Evolutionary conservation across 2,797 vertebrate genomes (phyloP).

Genomic region (Babyrousa celebensis): DNA sequence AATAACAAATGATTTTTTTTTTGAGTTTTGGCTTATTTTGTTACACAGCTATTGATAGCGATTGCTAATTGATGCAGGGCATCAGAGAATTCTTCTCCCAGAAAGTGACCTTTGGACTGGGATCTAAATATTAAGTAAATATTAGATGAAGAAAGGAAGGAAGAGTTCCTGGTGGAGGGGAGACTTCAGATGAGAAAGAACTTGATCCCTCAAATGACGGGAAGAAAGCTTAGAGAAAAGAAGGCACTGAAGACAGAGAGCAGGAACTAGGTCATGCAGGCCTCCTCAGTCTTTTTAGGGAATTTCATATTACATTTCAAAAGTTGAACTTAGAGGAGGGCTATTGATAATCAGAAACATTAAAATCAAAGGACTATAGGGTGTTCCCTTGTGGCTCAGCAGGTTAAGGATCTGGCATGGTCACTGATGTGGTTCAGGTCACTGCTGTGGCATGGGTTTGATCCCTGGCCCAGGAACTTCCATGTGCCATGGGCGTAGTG

Average conservation of each 20-base stretch:
- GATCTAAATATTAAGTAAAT: background rate
- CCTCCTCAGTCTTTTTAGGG: background rate
- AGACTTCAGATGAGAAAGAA: background rate
- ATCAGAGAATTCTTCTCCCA: background rate
- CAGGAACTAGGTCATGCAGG: background rate
- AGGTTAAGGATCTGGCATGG: too few species aligned
- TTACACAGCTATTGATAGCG: background rate
- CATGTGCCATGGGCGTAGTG: too few species aligned
- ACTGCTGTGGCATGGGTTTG: too few species aligned
- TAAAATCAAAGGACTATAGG: background rate
- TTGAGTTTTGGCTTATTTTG: background rate
- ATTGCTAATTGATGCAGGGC: background rate
- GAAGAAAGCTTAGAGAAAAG: slow-evolving; percentile 4
- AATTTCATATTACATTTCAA: background rate
- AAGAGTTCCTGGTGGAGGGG: background rate
- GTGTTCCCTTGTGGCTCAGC: too few species aligned
- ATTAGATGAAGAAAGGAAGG: background rate
- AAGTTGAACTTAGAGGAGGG: background rate
- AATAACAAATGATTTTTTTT: background rate
- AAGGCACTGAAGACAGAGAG: background rate
- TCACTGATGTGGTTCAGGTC: too few species aligned
- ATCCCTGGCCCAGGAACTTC: too few species aligned
- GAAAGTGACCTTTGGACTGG: background rate
- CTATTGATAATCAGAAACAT: background rate
- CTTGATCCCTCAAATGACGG: too few species aligned